Evolutionary conservation across 2,888 invertebrate species (phyloP).

Genomic region (Drosophila nr. perissopoda): DNA sequence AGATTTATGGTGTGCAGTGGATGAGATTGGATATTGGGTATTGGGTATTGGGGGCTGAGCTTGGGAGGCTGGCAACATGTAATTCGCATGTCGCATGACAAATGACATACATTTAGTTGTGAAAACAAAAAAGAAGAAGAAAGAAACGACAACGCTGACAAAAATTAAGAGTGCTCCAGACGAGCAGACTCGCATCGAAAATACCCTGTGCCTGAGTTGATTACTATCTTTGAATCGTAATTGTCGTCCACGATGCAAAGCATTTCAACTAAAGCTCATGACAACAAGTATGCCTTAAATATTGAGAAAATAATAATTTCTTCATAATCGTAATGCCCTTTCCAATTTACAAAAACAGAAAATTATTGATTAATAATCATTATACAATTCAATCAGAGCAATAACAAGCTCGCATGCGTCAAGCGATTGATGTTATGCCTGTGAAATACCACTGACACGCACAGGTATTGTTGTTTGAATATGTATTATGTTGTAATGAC

Average conservation of each 20-base stretch:
- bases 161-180: conserved; percentile 9
- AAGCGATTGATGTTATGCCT: neutral
- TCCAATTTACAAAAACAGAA: neutral
- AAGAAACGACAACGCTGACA: conserved; percentile 40
- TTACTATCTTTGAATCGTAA: neutral
- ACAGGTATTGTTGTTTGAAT: neutral
- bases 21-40: neutral
- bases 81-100: conserved; percentile 46
- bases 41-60: neutral
- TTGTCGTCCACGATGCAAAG: neutral
- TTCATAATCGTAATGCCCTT: neutral
- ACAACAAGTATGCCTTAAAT: neutral
- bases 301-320: neutral
- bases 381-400: neutral
- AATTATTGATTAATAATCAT: neutral
- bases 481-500: neutral
- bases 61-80: conserved; percentile 22
- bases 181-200: neutral
- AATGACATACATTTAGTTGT: conserved; percentile 47
- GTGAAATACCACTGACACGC: neutral
- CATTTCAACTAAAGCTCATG: neutral
- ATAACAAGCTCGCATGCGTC: neutral
- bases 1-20: conserved; percentile 11
- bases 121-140: conserved; percentile 6
- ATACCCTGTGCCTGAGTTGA: neutral